Conservation (phyloP, 1,140 invertebrate genomes). For the Drosophila miranda region DNA sequence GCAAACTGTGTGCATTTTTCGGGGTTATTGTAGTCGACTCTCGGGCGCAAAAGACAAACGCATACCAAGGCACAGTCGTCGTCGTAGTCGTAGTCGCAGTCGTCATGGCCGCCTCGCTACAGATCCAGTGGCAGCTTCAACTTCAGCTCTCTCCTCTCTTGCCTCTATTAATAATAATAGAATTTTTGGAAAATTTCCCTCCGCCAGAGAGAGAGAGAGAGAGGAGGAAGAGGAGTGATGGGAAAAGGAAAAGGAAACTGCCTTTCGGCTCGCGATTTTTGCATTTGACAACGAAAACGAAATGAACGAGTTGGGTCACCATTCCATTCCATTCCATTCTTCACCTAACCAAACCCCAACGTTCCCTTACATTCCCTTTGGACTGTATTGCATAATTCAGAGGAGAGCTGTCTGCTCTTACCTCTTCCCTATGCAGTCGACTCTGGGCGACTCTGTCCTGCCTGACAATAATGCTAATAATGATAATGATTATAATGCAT, state of each 20-base stretch:
- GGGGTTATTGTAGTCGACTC: constrained; percentile 73
- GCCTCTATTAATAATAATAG: constrained; percentile 78
- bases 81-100: constrained; percentile 26
- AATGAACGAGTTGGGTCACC: constrained; percentile 53
- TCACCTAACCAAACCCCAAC: constrained; percentile 1
- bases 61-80: constrained; percentile 44
- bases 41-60: constrained; percentile 65
- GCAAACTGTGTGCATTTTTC: constrained; percentile 81
- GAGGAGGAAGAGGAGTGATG: constrained; percentile 6
- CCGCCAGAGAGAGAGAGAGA: constrained; percentile 17
- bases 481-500: constrained; percentile 55
- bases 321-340: constrained; percentile 10
- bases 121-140: not conserved
- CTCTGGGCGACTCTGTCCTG: constrained; percentile 2
- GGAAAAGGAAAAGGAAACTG: constrained; percentile 73
- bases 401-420: constrained; percentile 1
- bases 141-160: constrained; percentile 8
- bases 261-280: constrained; percentile 70
- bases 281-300: constrained; percentile 70
- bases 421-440: not conserved
- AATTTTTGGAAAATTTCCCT: constrained; percentile 75
- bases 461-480: constrained; percentile 63
- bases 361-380: not conserved
- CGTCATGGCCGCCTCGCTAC: constrained; percentile 60
- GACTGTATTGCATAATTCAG: constrained; percentile 58